These are phyloP conservation scores for Cyclina sinensis DNA, from an alignment of 1,140 invertebrate species.

Conservation along the genomic window DNA sequence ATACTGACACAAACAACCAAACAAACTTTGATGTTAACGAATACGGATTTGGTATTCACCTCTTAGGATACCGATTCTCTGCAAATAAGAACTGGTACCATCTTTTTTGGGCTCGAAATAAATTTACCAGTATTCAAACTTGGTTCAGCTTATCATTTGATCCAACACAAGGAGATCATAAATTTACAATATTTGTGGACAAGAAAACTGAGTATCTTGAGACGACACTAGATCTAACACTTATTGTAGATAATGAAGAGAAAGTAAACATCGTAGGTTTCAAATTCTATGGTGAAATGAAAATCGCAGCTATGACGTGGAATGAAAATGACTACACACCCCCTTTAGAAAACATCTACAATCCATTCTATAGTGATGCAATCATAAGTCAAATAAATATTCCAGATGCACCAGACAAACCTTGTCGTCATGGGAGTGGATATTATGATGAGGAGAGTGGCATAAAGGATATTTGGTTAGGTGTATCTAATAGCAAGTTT, in stretches of 20 bases:
- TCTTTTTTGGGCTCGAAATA: constrained; percentile 45
- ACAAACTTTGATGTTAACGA: constrained; percentile 40
- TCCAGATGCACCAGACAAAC: constrained; percentile 31
- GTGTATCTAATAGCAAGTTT: constrained; percentile 21
- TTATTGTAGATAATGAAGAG: constrained; percentile 46
- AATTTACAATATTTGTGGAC: background rate
- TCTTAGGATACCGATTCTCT: constrained; percentile 21
- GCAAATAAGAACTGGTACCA: constrained; percentile 26
- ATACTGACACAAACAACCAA: background rate
- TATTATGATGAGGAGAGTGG: constrained; percentile 54
- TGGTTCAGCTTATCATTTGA: constrained; percentile 25
- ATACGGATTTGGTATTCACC: constrained; percentile 42
- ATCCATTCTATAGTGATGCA: constrained; percentile 37
- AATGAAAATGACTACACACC: constrained; percentile 47
- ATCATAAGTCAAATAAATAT: constrained; percentile 4
- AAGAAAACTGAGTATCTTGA: constrained; percentile 39
- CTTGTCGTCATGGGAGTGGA: constrained; percentile 23
- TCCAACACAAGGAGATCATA: background rate
- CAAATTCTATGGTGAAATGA: constrained; percentile 33
- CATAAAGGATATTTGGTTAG: constrained; percentile 57
- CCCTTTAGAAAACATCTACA: constrained; percentile 32
- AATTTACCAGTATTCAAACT: background rate
- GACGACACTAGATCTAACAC: constrained; percentile 34
- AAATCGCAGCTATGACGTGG: constrained; percentile 8
- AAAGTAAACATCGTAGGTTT: constrained; percentile 13